These are phyloP conservation scores for Eustalomyia histrio DNA, from an alignment of 2,888 invertebrate species.

Conservation along the genomic window DNA sequence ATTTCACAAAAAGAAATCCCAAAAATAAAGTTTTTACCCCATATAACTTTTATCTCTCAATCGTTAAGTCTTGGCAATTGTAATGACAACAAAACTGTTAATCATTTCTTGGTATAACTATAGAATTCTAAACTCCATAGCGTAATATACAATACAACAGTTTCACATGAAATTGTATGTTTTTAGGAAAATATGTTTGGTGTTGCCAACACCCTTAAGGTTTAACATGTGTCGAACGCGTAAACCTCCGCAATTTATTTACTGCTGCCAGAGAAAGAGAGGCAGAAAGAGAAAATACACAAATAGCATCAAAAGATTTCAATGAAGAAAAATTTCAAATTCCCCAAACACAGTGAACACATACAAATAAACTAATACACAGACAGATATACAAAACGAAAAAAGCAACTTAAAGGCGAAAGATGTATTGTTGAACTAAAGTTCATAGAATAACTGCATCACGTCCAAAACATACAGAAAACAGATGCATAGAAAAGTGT, in stretches of 20 bases:
- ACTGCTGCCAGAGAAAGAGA: constrained; percentile 39
- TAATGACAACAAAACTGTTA: constrained; percentile 35
- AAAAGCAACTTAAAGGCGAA: not conserved
- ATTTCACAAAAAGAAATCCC: too few species aligned
- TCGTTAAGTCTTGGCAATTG: constrained; percentile 2
- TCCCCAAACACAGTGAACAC: not conserved
- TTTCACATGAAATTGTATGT: constrained; percentile 11
- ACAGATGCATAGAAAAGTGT: constrained; percentile 38
- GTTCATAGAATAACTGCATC: constrained; percentile 31
- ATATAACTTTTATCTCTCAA: too few species aligned
- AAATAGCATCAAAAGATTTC: constrained; percentile 27
- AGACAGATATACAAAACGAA: not conserved
- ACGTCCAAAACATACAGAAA: constrained; percentile 35
- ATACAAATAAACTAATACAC: too few species aligned
- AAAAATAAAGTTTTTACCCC: too few species aligned
- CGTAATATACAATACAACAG: constrained; percentile 32
- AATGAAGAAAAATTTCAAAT: constrained; percentile 49
- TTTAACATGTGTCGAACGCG: constrained; percentile 61
- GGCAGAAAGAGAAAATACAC: not conserved
- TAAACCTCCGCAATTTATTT: constrained; percentile 66
- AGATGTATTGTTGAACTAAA: constrained; percentile 6
- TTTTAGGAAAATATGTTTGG: constrained; percentile 18
- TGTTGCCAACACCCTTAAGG: constrained; percentile 43
- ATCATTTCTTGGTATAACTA: constrained; percentile 18
- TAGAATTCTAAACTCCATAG: not conserved